Base-by-base conservation (phyloP, 2,888 invertebrate genomes). In the Salticus scenicus region DNA sequence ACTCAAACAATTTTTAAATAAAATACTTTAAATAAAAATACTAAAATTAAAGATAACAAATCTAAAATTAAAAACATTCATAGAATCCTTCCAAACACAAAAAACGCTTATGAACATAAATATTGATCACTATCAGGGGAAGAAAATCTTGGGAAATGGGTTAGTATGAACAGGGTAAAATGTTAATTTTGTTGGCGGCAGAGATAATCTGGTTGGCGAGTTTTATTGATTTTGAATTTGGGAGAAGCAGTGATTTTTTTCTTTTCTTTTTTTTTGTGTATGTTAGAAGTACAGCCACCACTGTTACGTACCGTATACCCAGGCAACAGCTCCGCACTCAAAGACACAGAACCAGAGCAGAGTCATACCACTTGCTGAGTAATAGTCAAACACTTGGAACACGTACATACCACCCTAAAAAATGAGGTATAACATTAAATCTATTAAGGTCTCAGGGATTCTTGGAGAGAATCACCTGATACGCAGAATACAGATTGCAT, bases 321-420 rank as follows among this genome's bases (percentile, higher is more conserved):
- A 96, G 4, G 95, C 94, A 31, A 96, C 94, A 5, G 95, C 93
- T 80, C 96, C 93, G 89, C 95, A 95, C 91, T 96, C 95, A 89
- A 93, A 94, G 89, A 94, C 93, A 89, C 93, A 94, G 75, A 94
- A 92, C 90, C 92, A 93, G 27, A 94, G 90, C 12, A 94, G 90
- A 67, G 93, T 93, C 90, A 94, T 93, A 80, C 94, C 93, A 89
- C 93, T 93, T 1, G 94, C 93, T 0, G 93, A 93, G 89, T 94
- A 94, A 88, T 93, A 93, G 90, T 94, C 94, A 89, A 94, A 93
- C 67, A 94, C 89, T 91, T 94, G 94, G 90, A 94, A 94, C 20
- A 94, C 93, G 90, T 94, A 94, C 92, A 94, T 93, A 88, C 94
- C 94, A 83, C 94, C 94, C 94, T 94, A 89, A 27, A 91, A 91